Conservation (phyloP, 2,888 invertebrate species). For the Bellardia pandia region DNA sequence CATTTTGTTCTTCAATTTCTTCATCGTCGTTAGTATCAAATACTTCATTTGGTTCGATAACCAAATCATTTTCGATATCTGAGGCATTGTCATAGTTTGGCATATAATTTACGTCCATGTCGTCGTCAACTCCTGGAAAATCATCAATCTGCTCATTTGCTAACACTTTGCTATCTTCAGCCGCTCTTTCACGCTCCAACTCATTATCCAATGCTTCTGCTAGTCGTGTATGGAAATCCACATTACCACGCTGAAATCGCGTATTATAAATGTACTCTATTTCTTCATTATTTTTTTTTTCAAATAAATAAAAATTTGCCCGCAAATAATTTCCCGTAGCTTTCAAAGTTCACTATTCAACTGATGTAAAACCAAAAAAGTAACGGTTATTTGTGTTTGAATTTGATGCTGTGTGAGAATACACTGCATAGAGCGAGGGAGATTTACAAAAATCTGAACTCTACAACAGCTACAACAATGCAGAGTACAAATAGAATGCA, state of each 20-base stretch:
- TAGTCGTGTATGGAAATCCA: constrained; percentile 47
- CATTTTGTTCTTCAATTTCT: too few species aligned
- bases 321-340: background rate
- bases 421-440: too few species aligned
- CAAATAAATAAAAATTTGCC: background rate
- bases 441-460: too few species aligned
- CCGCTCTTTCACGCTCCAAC: constrained; percentile 48
- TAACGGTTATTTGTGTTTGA: too few species aligned
- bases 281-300: constrained; percentile 24
- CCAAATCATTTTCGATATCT: too few species aligned
- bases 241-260: constrained; percentile 52
- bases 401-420: too few species aligned
- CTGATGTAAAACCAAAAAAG: background rate
- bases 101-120: constrained; percentile 31
- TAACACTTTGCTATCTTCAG: constrained; percentile 49
- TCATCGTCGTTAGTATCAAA: too few species aligned
- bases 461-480: too few species aligned
- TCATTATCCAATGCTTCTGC: constrained; percentile 42
- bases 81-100: constrained; percentile 64
- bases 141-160: constrained; percentile 59
- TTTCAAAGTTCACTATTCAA: constrained; percentile 25
- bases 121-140: background rate
- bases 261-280: constrained; percentile 44
- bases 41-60: too few species aligned
- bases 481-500: too few species aligned